phyloP scores from a whole-genome alignment of 2,113 vertebrate genomes.

The Nycticryphes semicollaris region DNA sequence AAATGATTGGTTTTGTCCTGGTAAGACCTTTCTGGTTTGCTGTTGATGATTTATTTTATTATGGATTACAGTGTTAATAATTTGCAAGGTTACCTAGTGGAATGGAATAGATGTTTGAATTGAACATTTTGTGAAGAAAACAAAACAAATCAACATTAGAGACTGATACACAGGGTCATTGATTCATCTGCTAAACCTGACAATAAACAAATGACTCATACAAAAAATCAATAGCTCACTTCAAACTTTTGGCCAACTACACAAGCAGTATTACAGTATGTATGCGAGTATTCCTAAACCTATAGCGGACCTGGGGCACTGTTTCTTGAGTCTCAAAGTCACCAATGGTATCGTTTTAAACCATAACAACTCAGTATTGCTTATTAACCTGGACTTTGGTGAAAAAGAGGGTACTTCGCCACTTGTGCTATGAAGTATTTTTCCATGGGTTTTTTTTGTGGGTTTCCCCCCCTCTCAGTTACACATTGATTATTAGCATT shows the following conservation, averaged over 20 bases:
- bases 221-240: neutral
- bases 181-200: neutral
- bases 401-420: neutral
- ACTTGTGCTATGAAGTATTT: neutral
- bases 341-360: neutral
- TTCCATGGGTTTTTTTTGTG: neutral
- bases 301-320: neutral
- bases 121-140: neutral
- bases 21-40: neutral
- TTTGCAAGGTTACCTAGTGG: neutral
- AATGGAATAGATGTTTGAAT: neutral
- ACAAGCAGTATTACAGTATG: neutral
- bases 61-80: conserved; percentile 27
- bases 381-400: neutral
- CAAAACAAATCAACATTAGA: conserved; percentile 10
- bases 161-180: neutral
- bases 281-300: neutral
- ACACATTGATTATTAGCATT: neutral
- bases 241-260: neutral
- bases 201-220: neutral
- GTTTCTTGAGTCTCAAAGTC: neutral
- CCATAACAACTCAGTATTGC: neutral
- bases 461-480: neutral
- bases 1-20: neutral
- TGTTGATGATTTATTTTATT: conserved; percentile 50